Evolutionary conservation across 2,797 vertebrate species (phyloP).

Genomic region (Cynopterus sphinx): DNA sequence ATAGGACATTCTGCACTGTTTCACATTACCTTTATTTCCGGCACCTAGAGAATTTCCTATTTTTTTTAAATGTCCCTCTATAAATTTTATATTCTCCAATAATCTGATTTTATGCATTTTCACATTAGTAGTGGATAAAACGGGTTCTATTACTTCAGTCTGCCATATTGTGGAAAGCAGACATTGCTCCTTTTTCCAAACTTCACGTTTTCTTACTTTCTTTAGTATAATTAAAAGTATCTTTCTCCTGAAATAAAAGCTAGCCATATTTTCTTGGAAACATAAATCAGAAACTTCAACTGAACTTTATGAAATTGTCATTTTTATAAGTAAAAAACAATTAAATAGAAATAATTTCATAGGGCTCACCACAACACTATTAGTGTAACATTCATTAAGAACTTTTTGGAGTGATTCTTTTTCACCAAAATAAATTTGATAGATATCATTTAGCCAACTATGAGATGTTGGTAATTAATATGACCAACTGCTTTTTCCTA

Average conservation of each 20-base stretch:
- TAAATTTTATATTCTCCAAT: background rate
- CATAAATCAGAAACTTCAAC: background rate
- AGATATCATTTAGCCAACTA: background rate
- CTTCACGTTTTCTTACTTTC: background rate
- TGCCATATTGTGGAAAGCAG: background rate
- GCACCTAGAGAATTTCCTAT: background rate
- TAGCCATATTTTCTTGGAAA: background rate
- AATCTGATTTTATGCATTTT: background rate
- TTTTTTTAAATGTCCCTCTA: background rate
- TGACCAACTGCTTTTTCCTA: background rate
- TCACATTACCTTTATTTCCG: background rate
- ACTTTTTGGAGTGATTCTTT: background rate
- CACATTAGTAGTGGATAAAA: background rate
- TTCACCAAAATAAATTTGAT: background rate
- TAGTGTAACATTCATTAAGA: background rate
- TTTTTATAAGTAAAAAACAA: background rate
- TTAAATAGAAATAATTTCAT: background rate
- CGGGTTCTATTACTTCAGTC: background rate
- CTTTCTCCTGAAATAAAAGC: background rate
- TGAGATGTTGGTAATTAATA: background rate
- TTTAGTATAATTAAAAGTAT: background rate
- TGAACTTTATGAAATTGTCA: background rate
- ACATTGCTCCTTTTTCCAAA: background rate
- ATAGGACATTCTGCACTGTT: no score
- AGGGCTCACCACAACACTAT: background rate